Conservation (phyloP, 1,140 invertebrate genomes). For the Zophobas morio region DNA sequence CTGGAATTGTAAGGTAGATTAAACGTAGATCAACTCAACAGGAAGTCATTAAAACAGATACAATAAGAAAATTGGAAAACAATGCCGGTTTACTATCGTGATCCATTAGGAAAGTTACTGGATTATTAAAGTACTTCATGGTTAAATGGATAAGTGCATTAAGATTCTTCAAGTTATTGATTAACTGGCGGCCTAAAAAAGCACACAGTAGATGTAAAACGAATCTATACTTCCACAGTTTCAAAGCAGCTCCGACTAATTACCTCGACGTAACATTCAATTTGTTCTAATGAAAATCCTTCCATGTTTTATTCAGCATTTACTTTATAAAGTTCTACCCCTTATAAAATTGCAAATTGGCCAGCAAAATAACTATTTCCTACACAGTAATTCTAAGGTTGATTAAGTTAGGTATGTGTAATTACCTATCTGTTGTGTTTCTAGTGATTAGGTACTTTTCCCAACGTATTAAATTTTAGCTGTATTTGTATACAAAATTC, state of each 20-base stretch:
- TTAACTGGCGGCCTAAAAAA: conserved; percentile 4
- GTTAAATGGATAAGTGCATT: conserved; percentile 19
- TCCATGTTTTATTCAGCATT: conserved; percentile 34
- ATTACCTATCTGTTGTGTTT: too few species aligned
- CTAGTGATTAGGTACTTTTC: too few species aligned
- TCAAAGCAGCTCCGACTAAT: conserved; percentile 13
- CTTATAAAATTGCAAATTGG: not conserved
- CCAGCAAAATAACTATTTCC: not conserved
- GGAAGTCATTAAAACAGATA: conserved; percentile 21
- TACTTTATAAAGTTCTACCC: conserved; percentile 9
- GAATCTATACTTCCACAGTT: conserved; percentile 7
- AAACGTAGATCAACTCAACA: conserved; percentile 10
- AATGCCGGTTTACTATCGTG: not conserved
- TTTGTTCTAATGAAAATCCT: conserved; percentile 30
- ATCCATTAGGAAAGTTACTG: conserved; percentile 9
- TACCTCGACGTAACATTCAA: conserved; percentile 17
- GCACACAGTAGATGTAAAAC: not conserved
- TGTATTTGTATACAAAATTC: not conserved
- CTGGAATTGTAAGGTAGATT: conserved; percentile 69
- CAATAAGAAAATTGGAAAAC: conserved; percentile 26
- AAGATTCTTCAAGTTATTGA: conserved; percentile 21
- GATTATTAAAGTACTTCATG: conserved; percentile 2
- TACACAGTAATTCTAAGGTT: not conserved
- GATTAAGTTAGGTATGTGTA: too few species aligned
- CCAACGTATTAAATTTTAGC: too few species aligned